A percentile compares a stretch with the other conserved stretches of the same genome.
phyloP scores from a whole-genome alignment of 37 sponge, comb jelly and placozoan genomes.

The Hormiphora californensis region DNA sequence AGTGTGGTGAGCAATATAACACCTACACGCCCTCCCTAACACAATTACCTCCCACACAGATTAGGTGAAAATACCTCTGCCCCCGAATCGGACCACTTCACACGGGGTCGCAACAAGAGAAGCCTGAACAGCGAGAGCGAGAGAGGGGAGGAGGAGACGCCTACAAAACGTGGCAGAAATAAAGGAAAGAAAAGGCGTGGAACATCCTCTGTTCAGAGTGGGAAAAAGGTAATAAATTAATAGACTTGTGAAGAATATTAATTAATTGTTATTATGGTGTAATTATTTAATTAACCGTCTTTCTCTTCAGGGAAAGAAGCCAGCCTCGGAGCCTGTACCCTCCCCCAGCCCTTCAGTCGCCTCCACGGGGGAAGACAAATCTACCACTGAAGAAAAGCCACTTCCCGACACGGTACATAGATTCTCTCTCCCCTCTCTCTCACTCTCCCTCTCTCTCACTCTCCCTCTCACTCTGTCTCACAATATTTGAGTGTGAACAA shows the following conservation, averaged over 20 bases:
- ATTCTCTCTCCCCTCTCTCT: not conserved
- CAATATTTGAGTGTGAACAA: no score
- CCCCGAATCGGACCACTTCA: constrained; percentile 22
- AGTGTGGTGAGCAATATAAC: no score
- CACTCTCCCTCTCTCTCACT: not conserved
- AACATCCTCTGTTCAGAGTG: not conserved
- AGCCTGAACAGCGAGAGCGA: constrained; percentile 49
- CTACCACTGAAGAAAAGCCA: no score
- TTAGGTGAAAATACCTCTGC: not conserved
- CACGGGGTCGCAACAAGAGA: constrained; percentile 31
- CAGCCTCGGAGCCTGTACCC: no score
- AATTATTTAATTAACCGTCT: no score
- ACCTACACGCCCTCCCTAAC: not conserved
- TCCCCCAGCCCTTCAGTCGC: no score
- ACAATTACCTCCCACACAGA: no score
- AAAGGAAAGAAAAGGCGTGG: constrained; percentile 33
- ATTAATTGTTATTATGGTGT: no score
- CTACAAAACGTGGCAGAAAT: constrained; percentile 1
- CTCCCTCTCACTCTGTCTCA: not conserved
- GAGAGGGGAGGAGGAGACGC: constrained; percentile 16
- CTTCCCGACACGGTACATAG: not conserved
- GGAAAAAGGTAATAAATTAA: no score
- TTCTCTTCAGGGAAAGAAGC: no score
- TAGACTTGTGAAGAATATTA: no score
- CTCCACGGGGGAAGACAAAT: no score